These are phyloP conservation scores for Oasisia sp. DNA, from an alignment of 2,888 invertebrate species.

Conservation along the genomic window DNA sequence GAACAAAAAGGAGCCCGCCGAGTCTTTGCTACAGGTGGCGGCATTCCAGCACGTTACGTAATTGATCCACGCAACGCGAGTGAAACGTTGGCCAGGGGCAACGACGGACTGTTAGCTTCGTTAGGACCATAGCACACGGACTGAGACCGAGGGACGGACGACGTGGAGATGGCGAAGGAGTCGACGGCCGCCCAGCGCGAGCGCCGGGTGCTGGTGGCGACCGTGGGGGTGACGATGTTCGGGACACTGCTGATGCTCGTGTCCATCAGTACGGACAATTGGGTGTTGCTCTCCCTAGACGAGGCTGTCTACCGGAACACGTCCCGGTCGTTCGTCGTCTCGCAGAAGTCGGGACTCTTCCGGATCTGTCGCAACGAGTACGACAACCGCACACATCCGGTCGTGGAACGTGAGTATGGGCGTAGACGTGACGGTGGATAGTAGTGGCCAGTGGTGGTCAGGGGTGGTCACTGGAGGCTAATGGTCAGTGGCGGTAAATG, in stretches of 20 bases:
- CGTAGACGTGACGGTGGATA: background rate
- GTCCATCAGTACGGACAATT: constrained; percentile 34
- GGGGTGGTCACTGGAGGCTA: no score
- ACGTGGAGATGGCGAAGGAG: background rate
- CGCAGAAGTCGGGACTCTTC: constrained; percentile 38
- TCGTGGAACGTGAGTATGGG: constrained; percentile 29
- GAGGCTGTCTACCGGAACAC: constrained; percentile 31
- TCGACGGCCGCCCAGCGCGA: constrained; percentile 17
- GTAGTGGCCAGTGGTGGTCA: no score
- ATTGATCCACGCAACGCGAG: background rate
- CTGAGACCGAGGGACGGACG: background rate
- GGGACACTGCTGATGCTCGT: constrained; percentile 33
- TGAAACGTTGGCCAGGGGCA: background rate
- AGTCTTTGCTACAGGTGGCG: background rate
- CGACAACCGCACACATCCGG: constrained; percentile 28
- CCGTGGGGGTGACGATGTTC: constrained; percentile 29
- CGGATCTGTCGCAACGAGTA: constrained; percentile 38
- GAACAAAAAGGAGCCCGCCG: background rate
- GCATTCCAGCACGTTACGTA: background rate
- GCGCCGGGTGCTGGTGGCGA: constrained; percentile 23
- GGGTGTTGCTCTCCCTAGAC: constrained; percentile 32
- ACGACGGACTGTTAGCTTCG: background rate
- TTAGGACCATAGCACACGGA: background rate
- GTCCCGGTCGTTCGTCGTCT: constrained; percentile 28
- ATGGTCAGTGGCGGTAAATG: no score